Evolutionary conservation across 2,113 vertebrate genomes (phyloP).

Genomic region (Columba livia): DNA sequence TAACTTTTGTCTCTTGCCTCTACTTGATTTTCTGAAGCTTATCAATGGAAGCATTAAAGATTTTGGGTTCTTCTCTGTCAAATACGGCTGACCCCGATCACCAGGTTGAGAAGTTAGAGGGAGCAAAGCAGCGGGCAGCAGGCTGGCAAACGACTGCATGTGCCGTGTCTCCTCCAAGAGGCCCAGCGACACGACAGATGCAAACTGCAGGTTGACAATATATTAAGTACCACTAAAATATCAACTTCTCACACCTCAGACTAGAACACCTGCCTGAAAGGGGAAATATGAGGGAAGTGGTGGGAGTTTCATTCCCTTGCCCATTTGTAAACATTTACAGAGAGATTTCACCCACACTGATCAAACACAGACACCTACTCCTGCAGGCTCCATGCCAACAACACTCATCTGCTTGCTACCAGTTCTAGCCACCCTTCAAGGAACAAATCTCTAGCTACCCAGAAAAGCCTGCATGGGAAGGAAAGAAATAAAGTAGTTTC

Average conservation of each 20-base stretch:
- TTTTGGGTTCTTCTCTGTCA: neutral
- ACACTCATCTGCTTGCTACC: neutral
- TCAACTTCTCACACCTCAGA: neutral
- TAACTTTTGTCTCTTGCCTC: neutral
- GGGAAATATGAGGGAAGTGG: neutral
- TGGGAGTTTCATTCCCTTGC: neutral
- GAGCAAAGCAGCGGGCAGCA: neutral
- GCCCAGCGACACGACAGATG: neutral
- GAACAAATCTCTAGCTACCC: neutral
- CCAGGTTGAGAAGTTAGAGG: neutral
- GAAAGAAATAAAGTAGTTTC: neutral
- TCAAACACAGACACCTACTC: neutral
- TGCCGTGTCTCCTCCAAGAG: rapidly evolving
- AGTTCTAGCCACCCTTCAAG: neutral
- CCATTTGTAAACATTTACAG: neutral
- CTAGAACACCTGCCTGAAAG: neutral
- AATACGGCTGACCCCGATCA: neutral
- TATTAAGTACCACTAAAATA: neutral
- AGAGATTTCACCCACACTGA: neutral
- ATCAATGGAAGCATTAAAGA: neutral
- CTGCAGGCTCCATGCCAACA: neutral
- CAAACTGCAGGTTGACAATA: neutral
- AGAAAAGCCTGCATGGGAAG: neutral
- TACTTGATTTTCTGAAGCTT: neutral
- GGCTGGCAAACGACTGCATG: neutral